Evolutionary conservation across 2,888 invertebrate genomes (phyloP).

Genomic region (Amblyjoppa fuscipennis): DNA sequence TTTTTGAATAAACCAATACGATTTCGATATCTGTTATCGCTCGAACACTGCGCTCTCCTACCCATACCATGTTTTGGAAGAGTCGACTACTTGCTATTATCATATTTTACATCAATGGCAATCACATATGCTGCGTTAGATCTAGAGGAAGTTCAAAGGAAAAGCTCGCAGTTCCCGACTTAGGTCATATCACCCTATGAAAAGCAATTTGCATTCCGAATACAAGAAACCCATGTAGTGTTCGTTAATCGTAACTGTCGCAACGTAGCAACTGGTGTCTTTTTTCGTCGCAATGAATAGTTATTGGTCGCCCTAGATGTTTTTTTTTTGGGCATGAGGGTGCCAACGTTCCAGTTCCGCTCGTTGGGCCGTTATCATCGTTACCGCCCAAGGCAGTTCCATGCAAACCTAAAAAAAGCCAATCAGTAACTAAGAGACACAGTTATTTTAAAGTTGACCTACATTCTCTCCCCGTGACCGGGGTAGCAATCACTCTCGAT

Average conservation of each 20-base stretch:
- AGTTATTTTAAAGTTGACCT: slow-evolving; percentile 18
- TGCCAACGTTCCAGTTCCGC: background rate
- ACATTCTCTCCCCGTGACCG: background rate
- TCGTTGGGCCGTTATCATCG: background rate
- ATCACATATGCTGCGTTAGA: no score
- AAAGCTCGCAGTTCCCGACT: no score
- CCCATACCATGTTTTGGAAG: no score
- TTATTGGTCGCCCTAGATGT: background rate
- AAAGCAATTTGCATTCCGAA: no score
- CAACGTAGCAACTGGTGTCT: background rate
- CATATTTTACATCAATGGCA: no score
- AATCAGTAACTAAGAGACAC: background rate
- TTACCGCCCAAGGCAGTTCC: background rate
- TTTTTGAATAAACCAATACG: background rate
- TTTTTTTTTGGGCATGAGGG: background rate
- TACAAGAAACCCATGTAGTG: background rate
- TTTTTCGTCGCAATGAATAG: background rate
- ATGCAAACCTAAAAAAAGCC: background rate
- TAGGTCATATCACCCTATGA: no score
- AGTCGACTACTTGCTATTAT: no score
- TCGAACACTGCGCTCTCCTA: no score
- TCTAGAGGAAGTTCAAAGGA: no score
- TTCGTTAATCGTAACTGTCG: background rate
- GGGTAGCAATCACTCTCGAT: slow-evolving; percentile 13
- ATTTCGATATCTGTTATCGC: background rate